A percentile compares a stretch with the other conserved stretches of the same genome.
These are phyloP conservation scores for Holocentrus rufus DNA, from an alignment of 2,797 vertebrate species.

Conservation along the genomic window DNA sequence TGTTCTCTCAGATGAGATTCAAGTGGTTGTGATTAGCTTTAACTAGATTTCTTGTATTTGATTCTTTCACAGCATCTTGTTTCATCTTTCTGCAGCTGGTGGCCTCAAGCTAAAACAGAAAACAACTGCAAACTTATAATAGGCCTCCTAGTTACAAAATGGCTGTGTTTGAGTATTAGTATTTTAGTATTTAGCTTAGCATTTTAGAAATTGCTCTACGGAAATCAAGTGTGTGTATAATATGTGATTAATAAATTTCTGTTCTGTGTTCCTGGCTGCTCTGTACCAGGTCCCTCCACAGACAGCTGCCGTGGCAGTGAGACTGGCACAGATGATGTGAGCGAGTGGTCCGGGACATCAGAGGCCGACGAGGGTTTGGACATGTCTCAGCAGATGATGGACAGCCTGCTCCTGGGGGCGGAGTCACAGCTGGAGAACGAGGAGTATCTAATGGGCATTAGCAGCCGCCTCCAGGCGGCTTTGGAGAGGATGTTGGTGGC, in stretches of 20 bases:
- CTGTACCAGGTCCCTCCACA: slow-evolving; percentile 72
- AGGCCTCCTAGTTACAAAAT: too few species aligned
- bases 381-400: slow-evolving; percentile 81
- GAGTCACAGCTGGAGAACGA: slow-evolving; percentile 88
- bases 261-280: neutral
- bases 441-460: slow-evolving; percentile 86
- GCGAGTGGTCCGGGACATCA: slow-evolving; percentile 76
- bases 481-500: slow-evolving; percentile 93
- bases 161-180: too few species aligned
- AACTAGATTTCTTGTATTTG: too few species aligned
- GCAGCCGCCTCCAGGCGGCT: slow-evolving; percentile 88
- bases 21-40: too few species aligned
- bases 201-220: too few species aligned
- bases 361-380: slow-evolving; percentile 81
- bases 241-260: neutral
- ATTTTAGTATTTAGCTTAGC: too few species aligned
- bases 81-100: too few species aligned
- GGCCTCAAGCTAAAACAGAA: too few species aligned
- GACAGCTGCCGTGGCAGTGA: slow-evolving; percentile 70
- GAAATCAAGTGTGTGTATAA: too few species aligned
- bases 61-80: too few species aligned
- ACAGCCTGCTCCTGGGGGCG: slow-evolving; percentile 76
- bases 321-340: slow-evolving; percentile 63
- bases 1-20: too few species aligned
- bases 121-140: too few species aligned